These are phyloP conservation scores for Ferdinandea cuprea DNA, from an alignment of 2,888 invertebrate species.

Conservation along the genomic window DNA sequence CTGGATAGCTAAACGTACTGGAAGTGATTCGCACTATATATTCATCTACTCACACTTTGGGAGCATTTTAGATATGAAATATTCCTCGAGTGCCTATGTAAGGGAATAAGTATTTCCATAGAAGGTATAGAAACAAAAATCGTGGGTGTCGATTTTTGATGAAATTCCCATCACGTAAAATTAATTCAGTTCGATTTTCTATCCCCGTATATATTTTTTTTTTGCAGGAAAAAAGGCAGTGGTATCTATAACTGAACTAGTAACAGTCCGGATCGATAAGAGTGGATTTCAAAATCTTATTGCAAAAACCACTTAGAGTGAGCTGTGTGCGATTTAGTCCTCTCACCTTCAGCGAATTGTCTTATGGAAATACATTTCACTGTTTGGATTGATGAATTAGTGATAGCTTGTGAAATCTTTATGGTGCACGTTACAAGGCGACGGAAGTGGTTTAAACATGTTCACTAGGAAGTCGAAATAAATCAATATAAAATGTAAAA, in stretches of 20 bases:
- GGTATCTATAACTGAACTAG: too few species aligned
- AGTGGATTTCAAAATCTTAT: constrained; percentile 39
- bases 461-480: too few species aligned
- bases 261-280: not conserved
- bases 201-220: constrained; percentile 9
- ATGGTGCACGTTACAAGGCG: too few species aligned
- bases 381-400: constrained; percentile 34
- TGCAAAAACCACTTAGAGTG: constrained; percentile 37
- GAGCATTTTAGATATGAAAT: constrained; percentile 14
- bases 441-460: too few species aligned
- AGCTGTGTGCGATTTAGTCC: not conserved
- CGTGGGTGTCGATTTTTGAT: constrained; percentile 40
- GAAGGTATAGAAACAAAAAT: not conserved
- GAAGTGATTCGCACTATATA: too few species aligned
- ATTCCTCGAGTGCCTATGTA: not conserved
- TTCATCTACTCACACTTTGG: too few species aligned
- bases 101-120: not conserved
- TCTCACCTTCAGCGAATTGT: too few species aligned
- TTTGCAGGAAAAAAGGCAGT: not conserved
- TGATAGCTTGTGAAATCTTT: constrained; percentile 12
- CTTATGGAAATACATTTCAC: not conserved
- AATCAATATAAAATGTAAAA: too few species aligned
- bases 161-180: constrained; percentile 60
- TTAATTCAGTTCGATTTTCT: constrained; percentile 49
- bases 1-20: too few species aligned